Conservation (phyloP, 2,113 vertebrate species). For the Lepisosteus osseus region DNA sequence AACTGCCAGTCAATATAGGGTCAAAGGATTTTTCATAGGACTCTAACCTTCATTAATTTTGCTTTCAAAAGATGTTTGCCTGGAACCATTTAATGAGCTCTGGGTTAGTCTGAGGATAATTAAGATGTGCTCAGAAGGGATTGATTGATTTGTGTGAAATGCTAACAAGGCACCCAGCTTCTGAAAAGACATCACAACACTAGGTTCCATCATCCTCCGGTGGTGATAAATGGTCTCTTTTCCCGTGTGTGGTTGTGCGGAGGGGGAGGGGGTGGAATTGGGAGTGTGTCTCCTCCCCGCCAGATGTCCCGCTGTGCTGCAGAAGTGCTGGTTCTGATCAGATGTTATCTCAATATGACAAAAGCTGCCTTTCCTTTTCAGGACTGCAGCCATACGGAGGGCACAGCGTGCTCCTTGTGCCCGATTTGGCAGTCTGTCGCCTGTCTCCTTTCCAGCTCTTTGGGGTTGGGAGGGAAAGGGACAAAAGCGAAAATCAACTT, state of each 20-base stretch:
- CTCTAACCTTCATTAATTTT: no score
- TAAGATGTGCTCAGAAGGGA: no score
- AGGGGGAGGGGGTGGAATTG: neutral
- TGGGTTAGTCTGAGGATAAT: no score
- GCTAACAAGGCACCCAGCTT: no score
- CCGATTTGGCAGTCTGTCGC: constrained; percentile 12
- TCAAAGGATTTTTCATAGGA: no score
- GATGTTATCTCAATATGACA: neutral
- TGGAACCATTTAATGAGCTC: no score
- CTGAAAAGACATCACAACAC: no score
- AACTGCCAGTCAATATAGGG: no score
- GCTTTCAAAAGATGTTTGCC: no score
- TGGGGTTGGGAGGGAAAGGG: constrained; percentile 30
- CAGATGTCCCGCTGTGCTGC: constrained; percentile 43
- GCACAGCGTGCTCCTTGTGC: neutral
- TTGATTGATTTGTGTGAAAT: no score
- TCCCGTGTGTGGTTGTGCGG: neutral
- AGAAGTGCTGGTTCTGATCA: constrained; percentile 25
- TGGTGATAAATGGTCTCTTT: neutral
- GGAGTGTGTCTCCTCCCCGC: constrained; percentile 18
- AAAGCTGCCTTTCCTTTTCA: neutral
- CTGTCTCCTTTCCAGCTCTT: constrained; percentile 42
- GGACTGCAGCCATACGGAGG: neutral
- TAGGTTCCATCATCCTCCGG: no score
- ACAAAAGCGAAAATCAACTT: no score